Percentiles rank a stretch among this genome's conserved stretches.
Conservation (phyloP, 1,140 invertebrate genomes). For the Trachymyrmex septentrionalis region DNA sequence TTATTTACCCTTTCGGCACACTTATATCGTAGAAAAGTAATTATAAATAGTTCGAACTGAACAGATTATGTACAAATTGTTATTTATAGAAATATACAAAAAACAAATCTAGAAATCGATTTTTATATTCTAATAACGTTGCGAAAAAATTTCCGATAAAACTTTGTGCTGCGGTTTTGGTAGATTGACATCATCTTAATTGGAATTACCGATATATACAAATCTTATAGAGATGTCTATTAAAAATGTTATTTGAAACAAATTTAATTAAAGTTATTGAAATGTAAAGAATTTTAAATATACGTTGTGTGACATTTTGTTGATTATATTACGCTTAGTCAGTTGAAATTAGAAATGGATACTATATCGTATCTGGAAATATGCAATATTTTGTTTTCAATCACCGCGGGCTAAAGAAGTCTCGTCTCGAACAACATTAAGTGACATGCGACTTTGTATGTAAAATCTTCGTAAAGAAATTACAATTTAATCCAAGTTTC, state of each 20-base stretch:
- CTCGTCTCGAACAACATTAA: neutral
- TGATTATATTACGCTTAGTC: neutral
- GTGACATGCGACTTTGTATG: constrained; percentile 32
- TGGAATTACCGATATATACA: neutral
- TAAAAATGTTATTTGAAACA: neutral
- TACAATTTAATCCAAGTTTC: constrained; percentile 56
- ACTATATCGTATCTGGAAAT: constrained; percentile 14
- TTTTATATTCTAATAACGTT: neutral
- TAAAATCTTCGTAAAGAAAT: constrained; percentile 37
- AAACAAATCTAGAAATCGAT: neutral
- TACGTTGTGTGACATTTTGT: neutral
- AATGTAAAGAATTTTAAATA: neutral
- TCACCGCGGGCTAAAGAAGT: constrained; percentile 29
- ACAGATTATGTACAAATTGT: neutral
- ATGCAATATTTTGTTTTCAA: constrained; percentile 38
- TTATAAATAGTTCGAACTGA: neutral
- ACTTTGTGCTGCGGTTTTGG: neutral
- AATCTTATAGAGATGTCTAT: neutral
- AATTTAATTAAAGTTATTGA: constrained; percentile 8
- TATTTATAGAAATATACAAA: neutral
- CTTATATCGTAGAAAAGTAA: neutral
- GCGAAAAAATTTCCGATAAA: neutral
- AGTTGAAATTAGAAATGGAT: constrained; percentile 1
- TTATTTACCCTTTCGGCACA: neutral
- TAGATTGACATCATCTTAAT: neutral